A percentile compares a stretch with the other conserved stretches of the same genome.
phyloP scores from a whole-genome alignment of 2,888 invertebrate species.

The Watsonalla cultraria region DNA sequence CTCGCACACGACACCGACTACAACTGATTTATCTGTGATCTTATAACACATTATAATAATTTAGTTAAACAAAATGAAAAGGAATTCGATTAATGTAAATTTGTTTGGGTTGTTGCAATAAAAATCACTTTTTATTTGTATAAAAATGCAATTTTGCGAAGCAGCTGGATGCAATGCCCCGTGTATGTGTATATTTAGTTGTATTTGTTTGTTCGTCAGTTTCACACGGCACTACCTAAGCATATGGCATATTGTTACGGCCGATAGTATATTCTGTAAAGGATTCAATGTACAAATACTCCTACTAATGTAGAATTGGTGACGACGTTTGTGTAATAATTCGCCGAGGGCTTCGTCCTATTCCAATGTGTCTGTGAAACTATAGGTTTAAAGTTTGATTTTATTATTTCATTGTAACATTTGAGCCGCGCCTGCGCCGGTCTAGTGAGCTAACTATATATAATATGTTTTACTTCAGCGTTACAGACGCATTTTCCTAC shows the following conservation, averaged over 20 bases:
- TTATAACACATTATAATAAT: conserved; percentile 31
- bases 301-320: conserved; percentile 22
- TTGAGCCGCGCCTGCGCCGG: conserved; percentile 33
- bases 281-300: conserved; percentile 52
- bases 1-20: conserved; percentile 2
- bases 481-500: conserved; percentile 56
- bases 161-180: conserved; percentile 50
- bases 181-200: conserved; percentile 55
- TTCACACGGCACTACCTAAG: conserved; percentile 26
- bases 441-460: conserved; percentile 59
- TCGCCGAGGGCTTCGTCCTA: conserved; percentile 16
- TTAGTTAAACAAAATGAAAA: conserved; percentile 30
- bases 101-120: conserved; percentile 74
- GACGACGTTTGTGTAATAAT: conserved; percentile 11
- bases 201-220: conserved; percentile 22
- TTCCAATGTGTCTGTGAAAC: conserved; percentile 51
- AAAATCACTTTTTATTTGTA: conserved; percentile 44
- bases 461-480: conserved; percentile 64
- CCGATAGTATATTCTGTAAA: conserved; percentile 11
- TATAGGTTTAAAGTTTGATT: conserved; percentile 39
- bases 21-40: conserved; percentile 37
- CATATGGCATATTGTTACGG: not conserved
- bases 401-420: conserved; percentile 36
- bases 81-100: conserved; percentile 46
- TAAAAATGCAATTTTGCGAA: conserved; percentile 53